phyloP scores from a whole-genome alignment of 2,797 vertebrate genomes.

The Pelobates cultripes region DNA sequence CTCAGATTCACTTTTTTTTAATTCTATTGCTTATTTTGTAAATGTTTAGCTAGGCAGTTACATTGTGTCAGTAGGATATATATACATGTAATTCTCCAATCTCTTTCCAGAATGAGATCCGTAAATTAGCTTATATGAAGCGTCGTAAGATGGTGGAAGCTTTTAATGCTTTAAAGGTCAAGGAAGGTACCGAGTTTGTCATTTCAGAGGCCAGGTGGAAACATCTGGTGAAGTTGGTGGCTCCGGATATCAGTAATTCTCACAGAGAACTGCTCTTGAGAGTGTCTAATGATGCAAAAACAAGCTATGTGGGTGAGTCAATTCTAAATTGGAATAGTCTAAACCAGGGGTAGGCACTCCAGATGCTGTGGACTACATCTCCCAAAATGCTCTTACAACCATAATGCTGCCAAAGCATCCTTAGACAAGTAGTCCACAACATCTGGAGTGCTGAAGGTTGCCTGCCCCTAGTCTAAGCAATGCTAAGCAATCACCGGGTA shows the following conservation, averaged over 20 bases:
- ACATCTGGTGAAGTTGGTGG: conserved; percentile 78
- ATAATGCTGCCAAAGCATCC: too few relatives aligned
- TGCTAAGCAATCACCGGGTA: too few relatives aligned
- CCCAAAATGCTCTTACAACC: too few relatives aligned
- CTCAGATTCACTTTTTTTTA: too few relatives aligned
- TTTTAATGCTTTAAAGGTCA: conserved; percentile 84
- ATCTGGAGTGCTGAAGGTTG: too few relatives aligned
- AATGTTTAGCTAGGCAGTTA: too few relatives aligned
- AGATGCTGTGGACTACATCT: too few relatives aligned
- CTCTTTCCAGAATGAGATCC: conserved; percentile 85
- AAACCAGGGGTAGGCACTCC: too few relatives aligned
- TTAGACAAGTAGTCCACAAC: too few relatives aligned
- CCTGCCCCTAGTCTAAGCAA: too few relatives aligned
- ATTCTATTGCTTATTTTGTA: too few relatives aligned
- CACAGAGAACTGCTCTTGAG: conserved; percentile 86
- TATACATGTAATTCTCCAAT: neutral
- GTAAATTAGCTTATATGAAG: conserved; percentile 87
- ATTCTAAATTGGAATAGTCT: neutral
- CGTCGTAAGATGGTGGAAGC: conserved; percentile 86
- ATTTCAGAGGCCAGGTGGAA: conserved; percentile 80
- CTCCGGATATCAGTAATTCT: conserved; percentile 77
- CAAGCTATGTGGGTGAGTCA: conserved; percentile 80
- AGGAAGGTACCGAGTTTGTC: conserved; percentile 69
- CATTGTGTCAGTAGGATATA: too few relatives aligned
- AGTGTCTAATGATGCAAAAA: conserved; percentile 79